phyloP scores from a whole-genome alignment of 2,113 vertebrate species.

The Neolamprologus ventralis region DNA sequence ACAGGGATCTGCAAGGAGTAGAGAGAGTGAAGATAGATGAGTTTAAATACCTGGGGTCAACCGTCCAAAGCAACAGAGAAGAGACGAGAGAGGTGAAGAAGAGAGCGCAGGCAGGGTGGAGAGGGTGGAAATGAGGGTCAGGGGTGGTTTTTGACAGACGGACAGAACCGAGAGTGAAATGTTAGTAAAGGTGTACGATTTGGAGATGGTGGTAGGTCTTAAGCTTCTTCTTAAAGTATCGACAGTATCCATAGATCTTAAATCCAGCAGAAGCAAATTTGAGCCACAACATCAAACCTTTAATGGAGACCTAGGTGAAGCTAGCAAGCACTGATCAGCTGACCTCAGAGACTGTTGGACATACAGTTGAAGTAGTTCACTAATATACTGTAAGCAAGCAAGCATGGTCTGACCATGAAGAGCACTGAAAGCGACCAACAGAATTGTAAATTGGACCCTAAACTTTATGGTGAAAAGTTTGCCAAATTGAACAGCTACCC shows the following conservation, averaged over 20 bases:
- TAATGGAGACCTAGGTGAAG: background rate
- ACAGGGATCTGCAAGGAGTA: background rate
- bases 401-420: background rate
- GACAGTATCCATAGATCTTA: rapidly evolving
- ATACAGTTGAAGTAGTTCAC: background rate
- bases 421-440: background rate
- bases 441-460: background rate
- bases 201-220: background rate
- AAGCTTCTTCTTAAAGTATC: background rate
- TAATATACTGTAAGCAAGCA: background rate
- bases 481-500: background rate
- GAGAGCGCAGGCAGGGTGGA: background rate
- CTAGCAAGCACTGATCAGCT: background rate
- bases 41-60: background rate
- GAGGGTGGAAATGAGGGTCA: background rate
- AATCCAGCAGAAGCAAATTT: background rate
- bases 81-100: background rate
- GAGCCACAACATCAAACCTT: background rate
- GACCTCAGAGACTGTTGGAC: background rate
- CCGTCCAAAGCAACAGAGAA: background rate
- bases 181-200: background rate
- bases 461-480: background rate
- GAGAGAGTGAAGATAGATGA: background rate
- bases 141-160: background rate
- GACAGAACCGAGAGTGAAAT: background rate